Conservation (phyloP, 2,888 invertebrate genomes). For the Patella depressa region DNA sequence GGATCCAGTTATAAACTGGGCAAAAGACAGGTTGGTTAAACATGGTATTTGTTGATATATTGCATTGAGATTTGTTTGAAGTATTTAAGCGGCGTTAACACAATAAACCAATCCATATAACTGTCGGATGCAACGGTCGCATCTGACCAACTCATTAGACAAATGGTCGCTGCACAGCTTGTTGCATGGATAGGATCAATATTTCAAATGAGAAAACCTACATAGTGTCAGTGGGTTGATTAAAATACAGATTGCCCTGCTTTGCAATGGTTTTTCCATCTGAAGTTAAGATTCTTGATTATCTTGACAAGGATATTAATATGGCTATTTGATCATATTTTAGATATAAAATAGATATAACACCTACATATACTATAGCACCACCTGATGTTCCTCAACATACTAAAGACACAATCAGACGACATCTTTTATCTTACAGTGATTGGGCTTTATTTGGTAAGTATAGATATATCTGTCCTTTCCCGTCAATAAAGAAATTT, state of each 20-base stretch:
- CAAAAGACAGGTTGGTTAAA: conserved; percentile 78
- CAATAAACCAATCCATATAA: conserved; percentile 4
- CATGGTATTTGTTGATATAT: not conserved
- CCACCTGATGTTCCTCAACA: conserved; percentile 79
- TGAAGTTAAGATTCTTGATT: too few relatives aligned
- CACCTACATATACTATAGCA: conserved; percentile 80
- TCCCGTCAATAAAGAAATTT: too few relatives aligned
- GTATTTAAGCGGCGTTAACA: not conserved
- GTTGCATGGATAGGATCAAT: too few relatives aligned
- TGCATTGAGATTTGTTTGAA: not conserved
- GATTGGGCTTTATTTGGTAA: conserved; percentile 87
- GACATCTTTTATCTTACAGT: conserved; percentile 86
- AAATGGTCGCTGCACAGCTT: too few relatives aligned
- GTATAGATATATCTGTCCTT: conserved; percentile 25
- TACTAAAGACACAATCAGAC: conserved; percentile 80
- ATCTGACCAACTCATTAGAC: too few relatives aligned
- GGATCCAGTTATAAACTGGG: conserved; percentile 92
- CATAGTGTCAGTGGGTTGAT: too few relatives aligned
- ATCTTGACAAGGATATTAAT: too few relatives aligned
- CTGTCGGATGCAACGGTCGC: too few relatives aligned
- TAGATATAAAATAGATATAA: conserved; percentile 80
- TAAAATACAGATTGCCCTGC: too few relatives aligned
- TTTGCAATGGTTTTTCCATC: too few relatives aligned
- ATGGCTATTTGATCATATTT: conserved; percentile 23
- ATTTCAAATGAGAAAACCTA: too few relatives aligned